Evolutionary conservation across 35 echinoderm and acorn worm genomes (phyloP), one percentile per base, ranked within the genome.

Genomic region (Lytechinus pictus): DNA sequence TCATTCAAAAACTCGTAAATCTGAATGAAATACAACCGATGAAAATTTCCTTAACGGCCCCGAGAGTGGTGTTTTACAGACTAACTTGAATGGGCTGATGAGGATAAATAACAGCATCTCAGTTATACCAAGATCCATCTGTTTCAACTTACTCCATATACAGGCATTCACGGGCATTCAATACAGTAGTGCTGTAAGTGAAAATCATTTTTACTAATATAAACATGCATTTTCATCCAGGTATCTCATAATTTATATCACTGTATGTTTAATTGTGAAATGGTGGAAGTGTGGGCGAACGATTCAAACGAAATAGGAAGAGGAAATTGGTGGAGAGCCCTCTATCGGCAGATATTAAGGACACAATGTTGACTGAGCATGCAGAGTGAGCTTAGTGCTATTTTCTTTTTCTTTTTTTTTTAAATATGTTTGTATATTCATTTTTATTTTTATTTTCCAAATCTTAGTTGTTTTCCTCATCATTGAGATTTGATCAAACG

Each of bases 21-120:
- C 54, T 93, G 53, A 93, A 54, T 93, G 92, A 93, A 93, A 93
- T 93, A 93, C 92, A 53, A 54, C 92, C 92, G 28, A 10, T 57
- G 55, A 54, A 93, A 57, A 90, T 52, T 57, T 10, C 54, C 27
- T 93, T 54, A 57, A 90, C 52, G 52, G 88, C 88, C 16, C 10
- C 28, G 52, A 90, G 52, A 44, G 53, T 93, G 16, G 92, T 55
- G 16, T 12, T 93, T 54, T 93, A 13, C 52, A 16, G n/a, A 57
- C 10, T 33, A 51, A 19, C 10, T 90, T 27, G 88, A 44, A 9
- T 90, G n/a, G 52, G 29, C 9, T 52, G 88, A 52, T 44, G 16
- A 21, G 11, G 29, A 90, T 90, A 21, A 90, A 90, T 54, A 90
- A 12, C 88, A 90, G 29, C 88, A 90, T 10, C 16, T 12, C 52